Base-by-base conservation (phyloP, 1,140 invertebrate genomes). In the Anagrus nilaparvatae region DNA sequence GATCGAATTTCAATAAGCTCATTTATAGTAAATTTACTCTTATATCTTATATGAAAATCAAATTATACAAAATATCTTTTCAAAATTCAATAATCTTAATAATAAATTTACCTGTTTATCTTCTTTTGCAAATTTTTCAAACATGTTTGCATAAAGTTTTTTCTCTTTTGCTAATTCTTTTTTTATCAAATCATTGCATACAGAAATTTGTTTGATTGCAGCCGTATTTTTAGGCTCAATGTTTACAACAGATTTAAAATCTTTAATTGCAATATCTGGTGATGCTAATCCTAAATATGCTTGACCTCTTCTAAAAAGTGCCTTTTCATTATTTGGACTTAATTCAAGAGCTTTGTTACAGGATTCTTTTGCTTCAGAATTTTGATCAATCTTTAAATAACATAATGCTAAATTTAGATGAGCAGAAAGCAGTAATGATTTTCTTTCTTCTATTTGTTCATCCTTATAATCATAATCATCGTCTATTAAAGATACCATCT, bases 81-180 rank as follows among this genome's bases (percentile, higher is more conserved):
- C n/a, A n/a, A 25, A 25, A 25, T 25, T 25, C 12, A 25, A 6
- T 7, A 25, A 25, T 18, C 19, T 24, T 17, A 13, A 40, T 32
- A 25, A 29, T 27, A 16, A 32, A 25, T 13, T 48, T 50, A 55
- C 85, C 78, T 86, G 77, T 63, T 76, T 77, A 63, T 89, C 85
- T 60, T 77, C 73, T 54, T 81, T 76, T 3, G 85, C 84, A 67
- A 89, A 84, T 64, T 86, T 87, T 48, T 86, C 80, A 60, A 99
- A 97, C 88, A 99, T 96, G 60, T 92, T 93, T 3, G 81, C 81
- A 65, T 94, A 99, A 9, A 90, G 72, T 54, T 86, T 81, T 69
- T 91, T 94, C 59, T 97, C 93, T 49, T 81, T 81, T 28, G 78
- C 70, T 40, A 79, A 72, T 47, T 86, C 78, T 45, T 84, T 75